Base-by-base conservation (phyloP, 2,888 invertebrate genomes). In the Psylliodes chrysocephalus region DNA sequence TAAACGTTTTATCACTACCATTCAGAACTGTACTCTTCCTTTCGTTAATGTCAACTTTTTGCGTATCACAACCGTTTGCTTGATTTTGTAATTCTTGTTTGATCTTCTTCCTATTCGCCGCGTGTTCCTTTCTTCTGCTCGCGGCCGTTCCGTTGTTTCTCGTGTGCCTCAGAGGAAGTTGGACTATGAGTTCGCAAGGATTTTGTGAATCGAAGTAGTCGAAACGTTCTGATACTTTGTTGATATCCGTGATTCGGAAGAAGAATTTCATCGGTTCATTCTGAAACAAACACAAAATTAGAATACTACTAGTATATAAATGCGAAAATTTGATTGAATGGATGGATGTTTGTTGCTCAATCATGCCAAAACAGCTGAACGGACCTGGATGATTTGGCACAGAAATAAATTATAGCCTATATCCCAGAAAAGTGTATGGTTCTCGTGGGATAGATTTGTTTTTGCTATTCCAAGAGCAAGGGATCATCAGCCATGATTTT, bases 211-310 rank as follows among this genome's bases (percentile, higher is more conserved):
- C 84, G 82, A 86, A 85, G 69, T 86, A 81, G 73, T 87, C 86
- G 73, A 86, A 82, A 12, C 79, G 73, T 51, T 82, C 86, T 54
- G 86, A 79, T 59, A 86, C 86, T 66, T 87, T 85, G 72, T 86
- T 83, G 79, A 86, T 85, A 76, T 88, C 88, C 74, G 85, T 89
- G 61, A 91, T 90, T 69, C 89, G 87, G 79, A 91, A 91, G 81
- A 89, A 90, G 81, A 91, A 91, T 71, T 89, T 84, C 89, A 91
- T 90, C n/a, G 91, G 90, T 72, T 89, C 89, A 81, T 90, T 91
- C 87, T 87, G 81, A 1, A 81, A 81, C 49, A 63, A 68, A 75
- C n/a, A n/a, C n/a, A n/a, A n/a, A n/a, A n/a, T n/a, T n/a, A n/a
- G n/a, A n/a, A n/a, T n/a, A n/a, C n/a, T n/a, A n/a, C n/a, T n/a